Evolutionary conservation across 2,797 vertebrate genomes (phyloP), one percentile per base, ranked within the genome.

Genomic region (Varecia variegata): DNA sequence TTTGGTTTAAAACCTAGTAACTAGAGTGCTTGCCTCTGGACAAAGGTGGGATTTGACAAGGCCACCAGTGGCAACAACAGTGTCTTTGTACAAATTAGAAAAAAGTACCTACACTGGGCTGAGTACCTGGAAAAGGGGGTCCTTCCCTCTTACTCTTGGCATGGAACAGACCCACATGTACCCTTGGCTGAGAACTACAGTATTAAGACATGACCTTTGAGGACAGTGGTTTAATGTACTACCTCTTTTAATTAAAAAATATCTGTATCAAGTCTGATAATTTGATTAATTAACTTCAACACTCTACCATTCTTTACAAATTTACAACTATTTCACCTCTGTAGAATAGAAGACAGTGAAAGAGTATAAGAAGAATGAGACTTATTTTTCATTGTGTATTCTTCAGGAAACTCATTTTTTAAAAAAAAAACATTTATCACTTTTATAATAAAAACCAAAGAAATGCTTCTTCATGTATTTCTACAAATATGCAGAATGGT

Each of bases 361-460:
- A 73, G 21, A 80, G 10, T 15, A 2, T 14, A 65, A 87, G 10
- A 76, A 5, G 18, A 79, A 68, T 50, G 5, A 79, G 43, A 89
- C 40, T 25, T 40, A 85, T 23, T 67, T 88, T 80, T 85, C 50
- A 86, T 74, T 88, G 73, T 80, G 45, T 38, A 60, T 45, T 84
- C 71, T 62, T 85, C 32, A 68, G 70, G n/a, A 83, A n/a, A 65
- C 60, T 18, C 2, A 17, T 54, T 52, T n/a, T 62, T 76, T 74
- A 17, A 4, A 58, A 83, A 83, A 40, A 40, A 65, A 71, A 56
- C 0, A 67, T 20, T 92, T 62, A 35, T 62, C 12, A 32, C 3
- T 62, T 86, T 88, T 83, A 71, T 50, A 90, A 58, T 74, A 50
- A 91, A 96, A 84, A 73, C 54, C 54, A 52, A 80, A 94, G 30